phyloP scores from a whole-genome alignment of 2,113 vertebrate genomes.

The Motacilla alba region DNA sequence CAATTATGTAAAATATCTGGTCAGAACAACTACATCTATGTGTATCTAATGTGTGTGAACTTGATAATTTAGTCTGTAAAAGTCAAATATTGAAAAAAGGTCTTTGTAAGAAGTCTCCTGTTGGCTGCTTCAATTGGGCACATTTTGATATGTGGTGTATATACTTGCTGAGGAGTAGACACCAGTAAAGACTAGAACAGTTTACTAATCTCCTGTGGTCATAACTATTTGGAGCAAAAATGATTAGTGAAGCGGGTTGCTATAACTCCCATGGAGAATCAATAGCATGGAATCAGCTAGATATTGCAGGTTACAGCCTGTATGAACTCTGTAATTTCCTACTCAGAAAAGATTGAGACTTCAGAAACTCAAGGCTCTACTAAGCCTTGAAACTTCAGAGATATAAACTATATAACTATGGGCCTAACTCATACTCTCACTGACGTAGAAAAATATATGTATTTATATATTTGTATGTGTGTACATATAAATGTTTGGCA shows the following conservation, averaged over 20 bases:
- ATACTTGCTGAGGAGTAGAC: background rate
- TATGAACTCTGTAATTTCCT: background rate
- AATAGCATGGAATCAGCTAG: background rate
- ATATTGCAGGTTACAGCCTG: background rate
- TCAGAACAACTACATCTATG: background rate
- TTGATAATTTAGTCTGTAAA: background rate
- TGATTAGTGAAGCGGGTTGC: background rate
- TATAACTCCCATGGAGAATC: background rate
- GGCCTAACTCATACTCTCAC: background rate
- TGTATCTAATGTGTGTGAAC: background rate
- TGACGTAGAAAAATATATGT: background rate
- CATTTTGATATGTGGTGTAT: background rate
- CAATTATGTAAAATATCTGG: background rate
- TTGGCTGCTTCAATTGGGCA: background rate
- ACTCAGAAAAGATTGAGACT: background rate
- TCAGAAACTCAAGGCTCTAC: background rate
- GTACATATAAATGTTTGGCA: background rate
- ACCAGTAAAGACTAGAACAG: background rate
- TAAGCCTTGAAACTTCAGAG: background rate
- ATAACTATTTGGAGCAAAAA: background rate
- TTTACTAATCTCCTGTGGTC: background rate
- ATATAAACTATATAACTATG: background rate
- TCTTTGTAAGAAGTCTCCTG: background rate
- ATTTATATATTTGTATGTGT: no score
- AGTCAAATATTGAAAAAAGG: background rate